Base-by-base conservation (phyloP, 2,113 vertebrate species). In the Cheilinus undulatus region DNA sequence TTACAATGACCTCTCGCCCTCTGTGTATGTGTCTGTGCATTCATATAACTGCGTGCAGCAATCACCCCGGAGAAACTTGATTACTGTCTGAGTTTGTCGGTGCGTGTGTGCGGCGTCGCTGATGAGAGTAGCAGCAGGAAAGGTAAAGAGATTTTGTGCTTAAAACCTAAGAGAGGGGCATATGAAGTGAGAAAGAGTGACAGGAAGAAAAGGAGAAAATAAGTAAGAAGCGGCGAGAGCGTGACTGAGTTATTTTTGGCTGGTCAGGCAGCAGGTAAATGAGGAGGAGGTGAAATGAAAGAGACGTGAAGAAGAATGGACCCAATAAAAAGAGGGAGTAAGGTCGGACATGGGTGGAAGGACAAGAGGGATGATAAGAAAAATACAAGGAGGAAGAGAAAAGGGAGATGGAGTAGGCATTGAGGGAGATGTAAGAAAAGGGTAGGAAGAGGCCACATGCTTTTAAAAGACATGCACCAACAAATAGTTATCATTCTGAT, bases 1-100 rank as follows among this genome's bases (percentile, higher is more conserved):
- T 91, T 89, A 92, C 83, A 69, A 75, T 92, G 89, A 90, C 89
- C 91, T 86, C 84, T 88, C 68, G 76, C 78, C 81, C 76, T 40
- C 42, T 68, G 66, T 42, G 67, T 75, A 49, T 70, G 32, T 63
- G 38, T 19, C 36, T 69, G 50, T 56, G 60, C 2, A 26, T 46
- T 68, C 23, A 51, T 50, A 51, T 63, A 78, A 82, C 70, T 69
- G 75, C 57, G 72, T 68, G 82, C 57, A 52, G 61, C 66, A 76
- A 87, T 89, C 79, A 86, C 68, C 71, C 71, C 0, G 10, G 51
- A 86, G 73, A 78, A 79, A 86, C 77, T 72, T 72, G 81, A 88
- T 85, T 80, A 83, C 58, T 73, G 26, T 73, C 38, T 42, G 45
- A 22, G 30, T 82, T 30, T 80, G 59, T 69, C 58, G 54, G 50